These are phyloP conservation scores for Psix sp. DNA, from an alignment of 1,140 invertebrate genomes.

Conservation along the genomic window DNA sequence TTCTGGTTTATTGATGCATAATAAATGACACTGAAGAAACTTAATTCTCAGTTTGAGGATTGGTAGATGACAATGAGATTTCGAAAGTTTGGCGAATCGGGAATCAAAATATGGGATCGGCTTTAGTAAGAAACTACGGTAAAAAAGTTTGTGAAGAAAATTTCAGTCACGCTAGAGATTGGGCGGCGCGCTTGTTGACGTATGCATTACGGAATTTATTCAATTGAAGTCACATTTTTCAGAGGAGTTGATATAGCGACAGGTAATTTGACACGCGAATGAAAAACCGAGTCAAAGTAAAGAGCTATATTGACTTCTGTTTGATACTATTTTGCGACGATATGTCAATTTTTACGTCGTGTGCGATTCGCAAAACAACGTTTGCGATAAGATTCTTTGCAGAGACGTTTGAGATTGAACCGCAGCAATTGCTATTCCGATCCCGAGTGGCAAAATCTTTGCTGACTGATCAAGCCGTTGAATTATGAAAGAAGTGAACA, in stretches of 20 bases:
- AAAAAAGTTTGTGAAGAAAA: constrained; percentile 7
- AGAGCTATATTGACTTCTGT: constrained; percentile 28
- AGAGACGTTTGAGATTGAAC: too few relatives aligned
- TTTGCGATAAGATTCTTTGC: constrained; percentile 3
- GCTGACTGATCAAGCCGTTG: too few relatives aligned
- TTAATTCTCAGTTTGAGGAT: constrained; percentile 36
- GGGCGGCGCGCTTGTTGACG: constrained; percentile 19
- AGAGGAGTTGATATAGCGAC: constrained; percentile 5
- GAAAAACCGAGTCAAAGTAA: constrained; percentile 33
- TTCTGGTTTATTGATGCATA: constrained; percentile 2
- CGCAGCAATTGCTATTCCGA: too few relatives aligned
- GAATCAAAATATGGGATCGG: not conserved
- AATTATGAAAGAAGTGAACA: too few relatives aligned
- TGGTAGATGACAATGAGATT: constrained; percentile 50
- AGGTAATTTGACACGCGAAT: constrained; percentile 38
- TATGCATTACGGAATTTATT: constrained; percentile 49
- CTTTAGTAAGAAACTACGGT: not conserved
- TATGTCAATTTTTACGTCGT: constrained; percentile 13
- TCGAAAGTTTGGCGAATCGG: constrained; percentile 28
- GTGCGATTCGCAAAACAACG: constrained; percentile 4
- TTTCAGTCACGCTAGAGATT: constrained; percentile 27
- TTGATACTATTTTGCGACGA: constrained; percentile 1
- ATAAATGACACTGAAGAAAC: constrained; percentile 28
- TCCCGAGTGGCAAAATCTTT: too few relatives aligned
- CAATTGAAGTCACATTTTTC: constrained; percentile 32